Base-by-base conservation (phyloP, 2,797 vertebrate genomes). In the Danio albolineatus region DNA sequence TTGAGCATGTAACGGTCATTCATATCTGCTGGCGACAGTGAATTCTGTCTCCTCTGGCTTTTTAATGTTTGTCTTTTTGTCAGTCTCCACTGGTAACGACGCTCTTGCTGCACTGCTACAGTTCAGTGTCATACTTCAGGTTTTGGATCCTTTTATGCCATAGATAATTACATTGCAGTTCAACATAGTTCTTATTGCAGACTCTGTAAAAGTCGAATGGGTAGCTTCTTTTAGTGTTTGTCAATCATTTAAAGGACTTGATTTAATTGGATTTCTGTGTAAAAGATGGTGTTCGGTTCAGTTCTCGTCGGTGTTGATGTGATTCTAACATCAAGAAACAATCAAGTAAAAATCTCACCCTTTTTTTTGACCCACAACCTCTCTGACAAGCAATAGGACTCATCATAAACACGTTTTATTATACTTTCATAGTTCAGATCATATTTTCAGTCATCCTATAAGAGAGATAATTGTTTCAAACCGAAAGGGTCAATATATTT, bases 401-500 rank as follows among this genome's bases (percentile, higher is more conserved):
- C 16, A 19, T 5, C 9, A 49, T 8, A n/a, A n/a, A 51, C 28
- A 10, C 17, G 3, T 57, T 56, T 66, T 39, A 17, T 56, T 36
- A 9, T 59, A 28, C 7, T 21, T 77, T 51, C 9, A 10, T 74
- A 36, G 5, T 43, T 10, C 41, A 5, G 89, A 91, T 90, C 91
- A 86, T 62, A 83, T 84, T 83, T 77, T 76, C 84, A 12, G 73
- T 86, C 85, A 62, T 85, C 85, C 89, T 82, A 81, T 81, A 81
- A 74, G 73, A 78, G 85, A 86, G 82, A 67, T 49, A 89, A 77
- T 41, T 86, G 90, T 88, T 89, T 86, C 85, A 86, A 88, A 90
- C 88, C 85, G 86, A 86, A 88, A 90, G 87, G n/a, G 48, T 62
- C 85, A 90, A 90, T 92, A 85, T 87, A 86, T 71, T 81, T 78